Evolutionary conservation across 2,888 invertebrate genomes (phyloP).

Genomic region (Zele albiditarsus): DNA sequence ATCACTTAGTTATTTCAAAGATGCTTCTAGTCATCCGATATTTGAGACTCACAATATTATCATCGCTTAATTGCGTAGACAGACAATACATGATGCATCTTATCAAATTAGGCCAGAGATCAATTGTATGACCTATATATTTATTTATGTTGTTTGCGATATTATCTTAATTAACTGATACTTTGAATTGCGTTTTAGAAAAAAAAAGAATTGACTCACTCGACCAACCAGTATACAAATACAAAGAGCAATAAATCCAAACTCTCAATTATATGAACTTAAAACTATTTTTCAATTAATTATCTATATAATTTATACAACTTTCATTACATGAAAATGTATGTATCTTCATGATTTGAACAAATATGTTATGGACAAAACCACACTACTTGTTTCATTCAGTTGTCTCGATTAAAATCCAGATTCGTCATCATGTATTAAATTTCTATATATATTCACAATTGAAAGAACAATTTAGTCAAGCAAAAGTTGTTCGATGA

Average conservation of each 20-base stretch:
- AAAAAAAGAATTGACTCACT: conserved; percentile 30
- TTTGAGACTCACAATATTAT: not conserved
- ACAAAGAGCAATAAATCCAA: conserved; percentile 55
- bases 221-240: conserved; percentile 60
- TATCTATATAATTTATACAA: conserved; percentile 63
- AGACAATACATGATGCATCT: conserved; percentile 48
- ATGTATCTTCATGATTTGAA: conserved; percentile 50
- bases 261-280: conserved; percentile 45
- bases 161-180: conserved; percentile 17
- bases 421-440: conserved; percentile 4
- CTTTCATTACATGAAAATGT: conserved; percentile 58
- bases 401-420: conserved; percentile 48
- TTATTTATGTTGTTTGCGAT: conserved; percentile 40
- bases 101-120: conserved; percentile 60
- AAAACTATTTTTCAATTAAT: conserved; percentile 58
- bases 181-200: conserved; percentile 36
- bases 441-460: conserved; percentile 23
- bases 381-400: conserved; percentile 60
- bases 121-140: conserved; percentile 51
- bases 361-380: conserved; percentile 48
- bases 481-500: no score
- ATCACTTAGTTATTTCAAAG: not conserved
- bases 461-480: conserved; percentile 15
- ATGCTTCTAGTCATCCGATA: not conserved
- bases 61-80: not conserved